Evolutionary conservation across 1,140 invertebrate species (phyloP).

Genomic region (Cyphomyrmex costatus): DNA sequence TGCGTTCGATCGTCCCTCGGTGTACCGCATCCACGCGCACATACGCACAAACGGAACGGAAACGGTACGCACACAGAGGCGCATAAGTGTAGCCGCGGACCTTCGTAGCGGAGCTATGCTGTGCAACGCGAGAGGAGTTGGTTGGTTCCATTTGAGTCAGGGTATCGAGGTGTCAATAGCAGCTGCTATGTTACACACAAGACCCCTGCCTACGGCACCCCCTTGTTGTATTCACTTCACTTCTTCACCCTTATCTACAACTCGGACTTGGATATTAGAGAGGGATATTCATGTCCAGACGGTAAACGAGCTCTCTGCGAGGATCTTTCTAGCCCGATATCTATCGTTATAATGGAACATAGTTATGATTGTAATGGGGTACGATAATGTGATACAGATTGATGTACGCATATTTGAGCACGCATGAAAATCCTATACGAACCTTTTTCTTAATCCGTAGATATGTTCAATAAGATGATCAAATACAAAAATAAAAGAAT

Average conservation of each 20-base stretch:
- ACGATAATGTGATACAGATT: not conserved
- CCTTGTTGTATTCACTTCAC: constrained; percentile 82
- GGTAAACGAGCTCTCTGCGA: constrained; percentile 66
- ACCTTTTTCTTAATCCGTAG: not conserved
- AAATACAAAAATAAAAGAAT: not conserved
- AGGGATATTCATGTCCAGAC: constrained; percentile 77
- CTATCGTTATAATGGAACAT: constrained; percentile 41
- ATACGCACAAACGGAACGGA: constrained; percentile 63
- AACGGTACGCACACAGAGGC: constrained; percentile 29
- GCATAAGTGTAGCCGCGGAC: constrained; percentile 65
- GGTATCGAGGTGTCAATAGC: constrained; percentile 87
- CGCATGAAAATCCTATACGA: not conserved
- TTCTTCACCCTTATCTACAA: constrained; percentile 83
- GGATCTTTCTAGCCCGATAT: constrained; percentile 51
- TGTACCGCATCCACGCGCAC: constrained; percentile 51
- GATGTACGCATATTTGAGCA: not conserved
- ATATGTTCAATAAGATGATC: not conserved
- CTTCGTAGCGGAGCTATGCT: constrained; percentile 78
- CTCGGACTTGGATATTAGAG: constrained; percentile 73
- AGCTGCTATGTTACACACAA: constrained; percentile 85
- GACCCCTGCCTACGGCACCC: constrained; percentile 82
- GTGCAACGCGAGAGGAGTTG: constrained; percentile 82
- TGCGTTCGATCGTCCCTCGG: constrained; percentile 68
- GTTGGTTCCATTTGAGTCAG: constrained; percentile 86
- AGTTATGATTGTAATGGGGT: constrained; percentile 32